Conservation (phyloP, 2,888 invertebrate species). For the Drosophila longiperda region DNA sequence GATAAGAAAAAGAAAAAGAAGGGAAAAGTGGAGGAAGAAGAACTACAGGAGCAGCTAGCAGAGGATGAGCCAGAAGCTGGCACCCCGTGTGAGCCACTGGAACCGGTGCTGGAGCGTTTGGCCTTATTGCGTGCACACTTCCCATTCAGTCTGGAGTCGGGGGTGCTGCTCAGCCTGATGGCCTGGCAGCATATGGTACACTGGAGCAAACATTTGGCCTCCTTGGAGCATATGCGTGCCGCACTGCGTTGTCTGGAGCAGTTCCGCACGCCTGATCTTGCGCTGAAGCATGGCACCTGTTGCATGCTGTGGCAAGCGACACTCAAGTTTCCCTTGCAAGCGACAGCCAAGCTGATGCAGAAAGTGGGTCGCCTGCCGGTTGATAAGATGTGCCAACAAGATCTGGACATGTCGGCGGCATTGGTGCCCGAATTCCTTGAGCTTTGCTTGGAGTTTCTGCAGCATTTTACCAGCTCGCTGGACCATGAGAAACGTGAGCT, state of each 20-base stretch:
- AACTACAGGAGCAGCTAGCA: conserved; percentile 30
- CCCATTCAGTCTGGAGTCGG: conserved; percentile 93
- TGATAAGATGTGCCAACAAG: conserved; percentile 92
- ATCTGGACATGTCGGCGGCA: conserved; percentile 89
- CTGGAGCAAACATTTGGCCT: conserved; percentile 92
- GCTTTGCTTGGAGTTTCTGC: conserved; percentile 84
- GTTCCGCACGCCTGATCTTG: conserved; percentile 79
- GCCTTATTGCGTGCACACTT: conserved; percentile 90
- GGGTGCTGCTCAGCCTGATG: conserved; percentile 93
- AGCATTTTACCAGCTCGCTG: conserved; percentile 77
- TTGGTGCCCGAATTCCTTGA: conserved; percentile 88
- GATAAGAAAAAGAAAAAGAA: conserved; percentile 9
- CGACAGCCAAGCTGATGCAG: conserved; percentile 90
- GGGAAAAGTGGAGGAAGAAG: conserved; percentile 8
- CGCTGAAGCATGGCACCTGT: conserved; percentile 90
- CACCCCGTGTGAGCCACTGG: conserved; percentile 34
- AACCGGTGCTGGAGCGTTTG: conserved; percentile 87
- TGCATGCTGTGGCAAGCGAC: conserved; percentile 96
- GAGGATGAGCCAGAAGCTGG: conserved; percentile 11
- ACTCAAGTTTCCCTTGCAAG: conserved; percentile 92
- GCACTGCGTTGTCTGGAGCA: conserved; percentile 89
- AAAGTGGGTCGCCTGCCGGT: conserved; percentile 94
- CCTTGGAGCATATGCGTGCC: conserved; percentile 89
- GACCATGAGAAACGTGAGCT: conserved; percentile 81
- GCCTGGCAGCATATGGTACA: conserved; percentile 95